Base-by-base conservation (phyloP, 2,113 vertebrate genomes). In the Verasper variegatus region DNA sequence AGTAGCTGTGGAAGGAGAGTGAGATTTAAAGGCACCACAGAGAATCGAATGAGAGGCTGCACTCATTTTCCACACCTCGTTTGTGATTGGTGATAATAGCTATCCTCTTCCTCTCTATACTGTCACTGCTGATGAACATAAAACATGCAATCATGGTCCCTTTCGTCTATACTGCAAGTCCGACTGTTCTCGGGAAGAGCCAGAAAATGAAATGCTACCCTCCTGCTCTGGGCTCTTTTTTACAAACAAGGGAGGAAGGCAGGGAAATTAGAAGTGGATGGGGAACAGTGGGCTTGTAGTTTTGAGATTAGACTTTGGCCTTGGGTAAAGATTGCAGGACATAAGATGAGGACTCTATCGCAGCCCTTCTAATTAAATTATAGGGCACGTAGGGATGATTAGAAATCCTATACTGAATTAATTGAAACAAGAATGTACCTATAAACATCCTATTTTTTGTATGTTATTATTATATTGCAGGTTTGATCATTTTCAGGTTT, bases 281-380 rank as follows among this genome's bases (percentile, higher is more conserved):
- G 40, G 59, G 59, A 82, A 74, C 59, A 68, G 76, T 72, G 68
- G 62, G 56, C 66, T 57, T 65, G 66, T 72, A 66, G 79, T 83
- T 84, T 81, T 54, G 24, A 73, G 79, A 78, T 89, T 81, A 78
- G 71, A 67, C 71, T 72, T 75, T 71, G 68, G 64, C 71, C 64
- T 65, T 47, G n/a, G 54, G 68, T 75, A 63, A 63, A 83, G 58
- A 81, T 78, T 74, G 73, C 84, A 65, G 64, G 24, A 56, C 80
- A 82, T 82, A 11, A 66, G 40, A 86, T 83, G 62, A 81, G 80
- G 59, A 58, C 31, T 74, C 59, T 72, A 60, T 62, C 60, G 62
- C 51, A 71, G 68, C 56, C 37, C 66, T 71, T 42, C 45, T 51
- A 15, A 63, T 49, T 59, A 23, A 56, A 45, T 61, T 40, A 40